Evolutionary conservation across 92 coral and sea anemone species (phyloP), one percentile per base, ranked within the genome.

Genomic region (Virgularia gustaviana): DNA sequence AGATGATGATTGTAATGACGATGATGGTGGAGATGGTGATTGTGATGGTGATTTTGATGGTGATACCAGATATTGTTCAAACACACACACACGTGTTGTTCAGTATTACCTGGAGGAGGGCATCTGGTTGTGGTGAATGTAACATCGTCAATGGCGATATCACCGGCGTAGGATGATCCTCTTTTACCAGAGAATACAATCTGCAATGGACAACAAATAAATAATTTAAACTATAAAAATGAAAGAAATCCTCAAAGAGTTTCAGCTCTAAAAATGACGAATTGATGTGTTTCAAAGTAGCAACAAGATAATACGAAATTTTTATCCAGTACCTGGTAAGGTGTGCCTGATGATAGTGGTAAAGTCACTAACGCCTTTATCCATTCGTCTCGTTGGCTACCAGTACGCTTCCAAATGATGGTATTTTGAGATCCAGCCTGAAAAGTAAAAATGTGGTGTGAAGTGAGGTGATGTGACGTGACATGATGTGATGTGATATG

Each of bases 361-460:
- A 89, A 64, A 35, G 85, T 84, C 15, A 92, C 82, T 42, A 92
- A 55, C 4, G 90, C 98, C 31, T 79, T 81, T 66, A 56, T 87
- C 98, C 98, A 92, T 43, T 81, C 87, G 47, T 89, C 90, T 0
- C 58, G 87, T 63, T 92, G 98, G 9, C 88, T 86, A 18, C 98
- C 98, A 10, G 36, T 25, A 19, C 87, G 83, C 45, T 80, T 79
- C 96, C 96, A 92, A 18, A 77, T 66, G 24, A 76, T 27, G 15
- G 79, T 70, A 53, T 27, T 44, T 34, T 68, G 60, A 0, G 60
- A 4, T 29, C 61, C 61, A 49, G 24, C 20, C 75, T 68, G 18
- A 27, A 27, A 34, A 51, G 32, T 43, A 20, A 49, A 47, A n/a
- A 35, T 11, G n/a, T 12, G 44, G 25, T n/a, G 9, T n/a, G n/a